A percentile compares a stretch with the other conserved stretches of the same genome.
Conservation (phyloP, 2,113 vertebrate species). For the Thermophis baileyi region DNA sequence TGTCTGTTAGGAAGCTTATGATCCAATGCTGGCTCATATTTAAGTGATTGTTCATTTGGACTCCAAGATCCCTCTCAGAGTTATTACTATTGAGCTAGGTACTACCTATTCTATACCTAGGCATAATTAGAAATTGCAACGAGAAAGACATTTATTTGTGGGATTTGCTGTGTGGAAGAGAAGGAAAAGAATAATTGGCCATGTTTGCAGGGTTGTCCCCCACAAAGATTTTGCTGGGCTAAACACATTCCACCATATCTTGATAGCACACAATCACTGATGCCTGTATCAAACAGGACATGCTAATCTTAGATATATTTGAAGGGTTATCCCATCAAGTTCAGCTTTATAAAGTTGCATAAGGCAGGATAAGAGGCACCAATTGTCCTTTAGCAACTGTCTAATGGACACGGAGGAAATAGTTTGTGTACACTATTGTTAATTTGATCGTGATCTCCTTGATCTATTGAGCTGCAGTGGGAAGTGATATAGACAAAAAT, state of each 20-base stretch:
- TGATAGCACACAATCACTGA: neutral
- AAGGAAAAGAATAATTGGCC: neutral
- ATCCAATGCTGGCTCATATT: neutral
- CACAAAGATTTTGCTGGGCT: neutral
- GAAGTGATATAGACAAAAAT: neutral
- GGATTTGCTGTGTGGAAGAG: neutral
- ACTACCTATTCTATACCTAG: neutral
- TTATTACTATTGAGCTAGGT: neutral
- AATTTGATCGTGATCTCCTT: neutral
- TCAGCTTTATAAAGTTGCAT: neutral
- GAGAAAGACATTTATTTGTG: neutral
- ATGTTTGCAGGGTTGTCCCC: neutral
- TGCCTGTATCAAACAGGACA: neutral
- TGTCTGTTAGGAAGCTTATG: too few species aligned
- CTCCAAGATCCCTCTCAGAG: neutral
- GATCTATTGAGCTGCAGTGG: neutral
- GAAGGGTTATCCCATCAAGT: neutral
- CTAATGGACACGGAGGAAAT: neutral
- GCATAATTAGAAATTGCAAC: neutral
- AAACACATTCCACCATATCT: neutral
- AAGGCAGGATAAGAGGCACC: neutral
- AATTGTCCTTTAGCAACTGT: neutral
- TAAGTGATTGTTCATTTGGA: neutral
- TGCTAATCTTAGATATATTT: neutral
- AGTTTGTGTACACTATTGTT: neutral